Base-by-base conservation (phyloP, 2,113 vertebrate genomes). In the Centropristis striata region DNA sequence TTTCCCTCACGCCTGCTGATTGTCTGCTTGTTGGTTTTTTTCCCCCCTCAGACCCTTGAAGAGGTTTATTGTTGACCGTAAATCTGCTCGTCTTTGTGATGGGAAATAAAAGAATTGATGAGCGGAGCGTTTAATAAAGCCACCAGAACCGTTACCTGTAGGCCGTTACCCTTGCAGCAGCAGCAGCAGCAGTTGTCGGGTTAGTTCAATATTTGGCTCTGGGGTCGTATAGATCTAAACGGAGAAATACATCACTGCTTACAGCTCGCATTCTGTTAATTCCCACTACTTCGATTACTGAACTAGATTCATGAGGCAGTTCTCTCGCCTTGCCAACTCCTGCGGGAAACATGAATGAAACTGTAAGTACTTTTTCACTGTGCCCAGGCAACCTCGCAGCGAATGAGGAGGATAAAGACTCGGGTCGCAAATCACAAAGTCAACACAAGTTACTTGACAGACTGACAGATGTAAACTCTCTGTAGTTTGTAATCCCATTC, bases 401-500 rank as follows among this genome's bases (percentile, higher is more conserved):
- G 65, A 74, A 75, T 20, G 15, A 74, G 18, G 16, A 61, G 72
- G 64, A 72, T 77, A 27, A 75, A 51, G 39, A 60, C 23, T 60
- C 1, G 4, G 16, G 58, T 55, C 1, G n/a, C 51, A 51, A 60
- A 78, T 81, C 72, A 60, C 57, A 81, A 85, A 79, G 61, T 73
- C 71, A 49, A 82, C 70, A 79, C 44, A 16, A 81, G 68, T 76
- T 42, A 20, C 42, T 57, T 58, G 55, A 83, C 60, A 75, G 71
- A 69, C 44, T 60, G 51, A 65, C 57, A 70, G 57, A 65, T 85
- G 73, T 71, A 44, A 74, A 84, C 36, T 72, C 49, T 86, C 27
- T 73, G 70, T 81, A 74, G 69, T 82, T 81, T 77, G 44, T 70
- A 76, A 78, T 88, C 79, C 66, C 54, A 63, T 69, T 85, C 54